Base-by-base conservation (phyloP, 2,113 vertebrate species). In the Daubentonia madagascariensis region DNA sequence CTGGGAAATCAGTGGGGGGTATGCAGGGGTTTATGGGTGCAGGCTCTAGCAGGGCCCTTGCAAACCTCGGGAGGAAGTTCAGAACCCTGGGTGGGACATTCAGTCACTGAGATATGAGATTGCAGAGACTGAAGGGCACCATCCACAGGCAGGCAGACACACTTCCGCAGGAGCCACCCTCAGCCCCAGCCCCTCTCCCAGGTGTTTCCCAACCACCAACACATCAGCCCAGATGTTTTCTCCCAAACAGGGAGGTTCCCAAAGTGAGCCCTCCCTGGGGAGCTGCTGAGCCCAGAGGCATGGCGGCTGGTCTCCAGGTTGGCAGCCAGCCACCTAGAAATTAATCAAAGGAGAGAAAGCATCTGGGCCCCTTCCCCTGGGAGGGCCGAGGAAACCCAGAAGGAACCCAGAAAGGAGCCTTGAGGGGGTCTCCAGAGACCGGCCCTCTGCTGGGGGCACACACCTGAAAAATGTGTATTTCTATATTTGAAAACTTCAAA, bases 11-110 rank as follows among this genome's bases (percentile, higher is more conserved):
- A 18, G 28, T 12, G 17, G 16, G 16, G 28, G 35, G 8, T 35
- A 17, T 16, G 1, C 48, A 3, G 40, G 13, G 9, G 43, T 9
- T 20, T 11, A 5, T 12, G 28, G 28, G 22, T 0, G 13, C 30
- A 28, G 20, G 73, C 57, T 61, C 65, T 6, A 3, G 5, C n/a
- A 30, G 68, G 80, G 22, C 30, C 23, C 84, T 35, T 48, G 48
- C 50, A 61, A 25, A 61, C 43, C 37, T 8, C 17, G 1, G 40
- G 8, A n/a, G 32, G 3, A 35, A 30, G 43, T 40, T 30, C 25
- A 20, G 52, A 59, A 48, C 6, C 32, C 57, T 35, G 37, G 37
- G 52, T 13, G 28, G 18, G 25, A 9, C 1, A 8, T 3, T 5
- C 14, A 23, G 28, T 12, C 37, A 72, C 37, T 9, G 14, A 10